Percentiles rank a stretch among this genome's conserved stretches.
phyloP scores from a whole-genome alignment of 2,888 invertebrate species.

The Acronicta alni region DNA sequence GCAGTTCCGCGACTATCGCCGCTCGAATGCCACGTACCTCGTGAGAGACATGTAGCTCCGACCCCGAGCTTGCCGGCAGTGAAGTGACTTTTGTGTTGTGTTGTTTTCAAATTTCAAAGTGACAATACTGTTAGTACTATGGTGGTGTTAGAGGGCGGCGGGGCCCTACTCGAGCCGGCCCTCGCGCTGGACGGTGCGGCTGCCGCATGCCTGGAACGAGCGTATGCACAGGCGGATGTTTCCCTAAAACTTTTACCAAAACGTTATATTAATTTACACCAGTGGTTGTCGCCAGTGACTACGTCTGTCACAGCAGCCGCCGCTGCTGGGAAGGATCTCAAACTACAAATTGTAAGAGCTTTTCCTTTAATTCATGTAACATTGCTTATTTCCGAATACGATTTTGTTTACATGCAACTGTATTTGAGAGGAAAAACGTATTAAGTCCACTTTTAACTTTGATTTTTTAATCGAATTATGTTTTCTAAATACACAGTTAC shows the following conservation, averaged over 20 bases:
- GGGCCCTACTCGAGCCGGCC: slow-evolving; percentile 88
- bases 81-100: slow-evolving; percentile 76
- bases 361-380: slow-evolving; percentile 10
- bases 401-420: not conserved
- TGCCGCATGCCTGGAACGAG: slow-evolving; percentile 92
- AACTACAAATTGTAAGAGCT: slow-evolving; percentile 92
- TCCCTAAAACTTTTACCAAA: slow-evolving; percentile 97
- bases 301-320: slow-evolving; percentile 83
- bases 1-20: slow-evolving; percentile 85
- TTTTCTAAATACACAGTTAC: too few species aligned
- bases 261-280: slow-evolving; percentile 96
- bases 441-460: too few species aligned
- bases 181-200: slow-evolving; percentile 93
- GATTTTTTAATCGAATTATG: too few species aligned
- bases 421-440: too few species aligned
- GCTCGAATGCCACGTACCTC: slow-evolving; percentile 75
- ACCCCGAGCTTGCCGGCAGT: slow-evolving; percentile 67
- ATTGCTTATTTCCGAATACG: slow-evolving; percentile 15
- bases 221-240: slow-evolving; percentile 94
- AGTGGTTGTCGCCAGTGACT: slow-evolving; percentile 95
- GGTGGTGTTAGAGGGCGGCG: slow-evolving; percentile 88
- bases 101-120: slow-evolving; percentile 65
- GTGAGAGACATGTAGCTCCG: slow-evolving; percentile 81
- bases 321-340: slow-evolving; percentile 93
- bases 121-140: slow-evolving; percentile 71